phyloP scores from a whole-genome alignment of 64 coral and sea anemone species.

The Catalaphyllia jardinei region DNA sequence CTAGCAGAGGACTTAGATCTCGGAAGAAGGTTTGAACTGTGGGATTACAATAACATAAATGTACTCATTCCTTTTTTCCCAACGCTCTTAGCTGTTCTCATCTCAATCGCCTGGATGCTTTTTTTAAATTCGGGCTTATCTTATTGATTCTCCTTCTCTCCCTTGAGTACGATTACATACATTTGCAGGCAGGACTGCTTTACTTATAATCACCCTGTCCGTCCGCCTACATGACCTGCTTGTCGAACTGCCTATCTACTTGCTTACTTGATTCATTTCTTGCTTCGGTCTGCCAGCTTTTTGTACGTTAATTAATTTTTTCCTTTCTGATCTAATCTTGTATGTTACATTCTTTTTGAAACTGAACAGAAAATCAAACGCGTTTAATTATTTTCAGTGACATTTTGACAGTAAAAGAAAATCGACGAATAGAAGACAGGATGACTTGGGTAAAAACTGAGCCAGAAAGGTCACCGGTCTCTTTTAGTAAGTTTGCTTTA shows the following conservation, averaged over 20 bases:
- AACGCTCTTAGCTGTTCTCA: too few relatives aligned
- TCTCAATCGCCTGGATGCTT: too few relatives aligned
- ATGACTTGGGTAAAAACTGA: conserved; percentile 32
- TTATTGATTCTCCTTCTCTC: too few relatives aligned
- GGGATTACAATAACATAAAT: too few relatives aligned
- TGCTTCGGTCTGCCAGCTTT: too few relatives aligned
- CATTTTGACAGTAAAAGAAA: not conserved
- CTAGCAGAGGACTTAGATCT: conserved; percentile 50
- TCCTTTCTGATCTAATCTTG: not conserved
- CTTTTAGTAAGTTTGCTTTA: not conserved
- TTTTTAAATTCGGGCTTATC: too few relatives aligned
- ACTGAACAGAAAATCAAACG: not conserved
- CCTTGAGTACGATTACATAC: too few relatives aligned
- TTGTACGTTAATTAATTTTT: too few relatives aligned
- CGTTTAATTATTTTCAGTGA: conserved; percentile 10
- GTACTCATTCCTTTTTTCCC: too few relatives aligned
- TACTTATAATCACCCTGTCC: too few relatives aligned
- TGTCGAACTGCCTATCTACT: not conserved
- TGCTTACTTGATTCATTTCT: not conserved
- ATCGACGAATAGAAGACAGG: not conserved
- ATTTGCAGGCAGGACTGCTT: too few relatives aligned
- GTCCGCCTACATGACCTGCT: too few relatives aligned
- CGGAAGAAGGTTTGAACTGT: conserved; percentile 27
- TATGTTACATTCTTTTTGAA: not conserved
- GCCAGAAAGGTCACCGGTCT: not conserved